Evolutionary conservation across 2,888 invertebrate genomes (phyloP).

Genomic region (Ptychoptera albimana): DNA sequence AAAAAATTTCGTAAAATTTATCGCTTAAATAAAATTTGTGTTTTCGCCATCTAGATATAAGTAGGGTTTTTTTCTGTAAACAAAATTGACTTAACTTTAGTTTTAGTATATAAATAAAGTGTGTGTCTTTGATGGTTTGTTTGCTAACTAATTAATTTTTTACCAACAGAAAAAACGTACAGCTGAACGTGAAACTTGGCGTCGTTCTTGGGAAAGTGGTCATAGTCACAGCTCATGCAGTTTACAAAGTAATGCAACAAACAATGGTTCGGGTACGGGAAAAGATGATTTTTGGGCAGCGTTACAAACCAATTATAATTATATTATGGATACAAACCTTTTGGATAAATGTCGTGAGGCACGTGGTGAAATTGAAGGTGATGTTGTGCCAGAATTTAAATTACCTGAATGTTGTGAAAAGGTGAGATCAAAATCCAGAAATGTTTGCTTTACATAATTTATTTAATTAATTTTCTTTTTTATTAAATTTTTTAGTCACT

Average conservation of each 20-base stretch:
- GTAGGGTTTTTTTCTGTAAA: no score
- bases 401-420: conserved; percentile 18
- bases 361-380: conserved; percentile 26
- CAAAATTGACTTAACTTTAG: not conserved
- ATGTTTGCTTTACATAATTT: no score
- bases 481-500: conserved; percentile 18
- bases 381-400: conserved; percentile 16
- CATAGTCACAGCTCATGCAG: conserved; percentile 47
- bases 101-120: not conserved
- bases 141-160: not conserved
- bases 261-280: conserved; percentile 26
- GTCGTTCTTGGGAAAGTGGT: conserved; percentile 62
- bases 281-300: conserved; percentile 87
- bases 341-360: conserved; percentile 71
- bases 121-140: not conserved
- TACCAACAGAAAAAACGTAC: conserved; percentile 27
- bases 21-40: no score
- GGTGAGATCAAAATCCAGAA: no score
- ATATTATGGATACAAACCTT: conserved; percentile 88
- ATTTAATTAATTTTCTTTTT: conserved; percentile 1
- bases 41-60: no score
- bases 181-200: conserved; percentile 50
- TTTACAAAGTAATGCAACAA: conserved; percentile 27
- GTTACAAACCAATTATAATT: conserved; percentile 80
- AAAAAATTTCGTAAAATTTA: no score